Percentiles rank a stretch among this genome's conserved stretches.
phyloP scores from a whole-genome alignment of 2,113 vertebrate species.

The Empidonax alnorum region DNA sequence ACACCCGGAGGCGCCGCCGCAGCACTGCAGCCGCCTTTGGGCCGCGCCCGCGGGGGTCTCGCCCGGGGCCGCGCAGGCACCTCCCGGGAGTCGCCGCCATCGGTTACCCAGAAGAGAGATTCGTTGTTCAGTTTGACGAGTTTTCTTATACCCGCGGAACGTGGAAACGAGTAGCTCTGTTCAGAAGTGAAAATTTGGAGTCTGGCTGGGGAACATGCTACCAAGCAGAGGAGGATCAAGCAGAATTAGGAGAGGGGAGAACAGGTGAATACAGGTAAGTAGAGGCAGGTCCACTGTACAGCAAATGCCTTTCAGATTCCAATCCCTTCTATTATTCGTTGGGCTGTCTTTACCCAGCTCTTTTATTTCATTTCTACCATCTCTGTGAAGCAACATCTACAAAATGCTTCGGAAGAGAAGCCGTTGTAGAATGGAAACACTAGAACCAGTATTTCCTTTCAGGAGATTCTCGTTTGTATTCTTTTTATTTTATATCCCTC shows the following conservation, averaged over 20 bases:
- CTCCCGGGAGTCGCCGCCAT: not conserved
- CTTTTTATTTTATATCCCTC: not conserved
- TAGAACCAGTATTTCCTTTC: fast-evolving
- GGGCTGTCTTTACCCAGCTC: not conserved
- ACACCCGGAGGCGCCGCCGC: not conserved
- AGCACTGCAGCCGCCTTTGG: not conserved
- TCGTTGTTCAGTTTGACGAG: fast-evolving
- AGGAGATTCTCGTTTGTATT: not conserved
- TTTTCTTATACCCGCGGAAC: fast-evolving
- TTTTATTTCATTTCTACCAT: not conserved
- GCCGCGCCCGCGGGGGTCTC: fast-evolving
- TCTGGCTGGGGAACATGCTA: fast-evolving
- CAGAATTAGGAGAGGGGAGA: too few species aligned
- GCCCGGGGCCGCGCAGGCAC: fast-evolving
- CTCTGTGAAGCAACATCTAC: not conserved
- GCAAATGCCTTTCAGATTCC: too few species aligned
- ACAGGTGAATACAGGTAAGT: not conserved
- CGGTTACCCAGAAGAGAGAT: not conserved
- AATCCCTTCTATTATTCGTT: fast-evolving
- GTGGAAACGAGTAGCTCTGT: fast-evolving
- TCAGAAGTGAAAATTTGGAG: fast-evolving
- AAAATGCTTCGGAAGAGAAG: not conserved
- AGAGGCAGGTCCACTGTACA: not conserved
- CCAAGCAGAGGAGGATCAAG: fast-evolving
- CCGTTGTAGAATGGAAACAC: not conserved